A percentile compares a stretch with the other conserved stretches of the same genome.
These are phyloP conservation scores for Drosophila monieri DNA, from an alignment of 2,888 invertebrate genomes.

Conservation along the genomic window DNA sequence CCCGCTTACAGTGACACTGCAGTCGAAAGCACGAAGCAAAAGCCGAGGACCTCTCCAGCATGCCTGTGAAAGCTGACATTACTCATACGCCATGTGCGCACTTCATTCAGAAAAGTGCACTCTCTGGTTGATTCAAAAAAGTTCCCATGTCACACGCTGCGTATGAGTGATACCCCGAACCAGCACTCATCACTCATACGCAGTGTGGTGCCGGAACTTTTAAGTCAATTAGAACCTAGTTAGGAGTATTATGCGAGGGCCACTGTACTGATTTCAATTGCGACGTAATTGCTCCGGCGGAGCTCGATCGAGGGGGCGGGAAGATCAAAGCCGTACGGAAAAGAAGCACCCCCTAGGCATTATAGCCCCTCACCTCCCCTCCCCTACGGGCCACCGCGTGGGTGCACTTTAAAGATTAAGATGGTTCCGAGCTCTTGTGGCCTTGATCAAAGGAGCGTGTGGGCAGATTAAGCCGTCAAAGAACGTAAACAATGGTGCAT, in stretches of 20 bases:
- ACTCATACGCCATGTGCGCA: background rate
- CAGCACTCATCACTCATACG: background rate
- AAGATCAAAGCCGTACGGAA: background rate
- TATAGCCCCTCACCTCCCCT: no score
- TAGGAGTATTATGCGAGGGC: background rate
- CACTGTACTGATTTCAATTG: slow-evolving; percentile 13
- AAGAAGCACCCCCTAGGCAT: background rate
- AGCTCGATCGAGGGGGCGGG: slow-evolving; percentile 16
- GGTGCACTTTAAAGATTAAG: slow-evolving; percentile 16
- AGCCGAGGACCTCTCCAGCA: no score
- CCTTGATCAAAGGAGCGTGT: slow-evolving; percentile 34
- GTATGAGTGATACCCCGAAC: background rate
- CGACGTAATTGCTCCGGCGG: slow-evolving; percentile 39
- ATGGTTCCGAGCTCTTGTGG: slow-evolving; percentile 7
- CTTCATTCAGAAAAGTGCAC: background rate
- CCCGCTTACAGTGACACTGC: background rate
- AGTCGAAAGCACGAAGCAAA: background rate
- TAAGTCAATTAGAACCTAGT: no score
- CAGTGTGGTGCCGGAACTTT: background rate
- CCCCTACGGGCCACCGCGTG: background rate
- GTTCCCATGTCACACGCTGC: background rate
- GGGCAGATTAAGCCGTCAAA: slow-evolving; percentile 28
- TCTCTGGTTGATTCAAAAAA: background rate
- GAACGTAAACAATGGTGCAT: slow-evolving; percentile 33
- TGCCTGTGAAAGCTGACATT: background rate